A percentile compares a stretch with the other conserved stretches of the same genome.
Evolutionary conservation across 2,888 invertebrate species (phyloP).

Genomic region (Nephrotoma appendiculata): DNA sequence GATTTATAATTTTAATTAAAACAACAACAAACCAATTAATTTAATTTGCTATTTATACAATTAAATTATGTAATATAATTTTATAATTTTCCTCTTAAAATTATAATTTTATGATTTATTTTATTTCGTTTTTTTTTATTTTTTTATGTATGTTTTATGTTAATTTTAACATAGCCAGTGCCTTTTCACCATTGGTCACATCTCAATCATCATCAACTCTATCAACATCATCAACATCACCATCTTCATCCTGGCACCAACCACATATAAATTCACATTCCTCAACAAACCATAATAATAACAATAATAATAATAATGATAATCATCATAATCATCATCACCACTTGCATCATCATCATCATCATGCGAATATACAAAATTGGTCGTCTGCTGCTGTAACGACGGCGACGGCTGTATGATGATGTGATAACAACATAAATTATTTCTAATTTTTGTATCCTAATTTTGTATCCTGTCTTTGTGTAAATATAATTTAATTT

Average conservation of each 20-base stretch:
- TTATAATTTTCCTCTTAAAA: not conserved
- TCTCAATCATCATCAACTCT: slow-evolving; percentile 14
- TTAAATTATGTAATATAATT: slow-evolving; percentile 8
- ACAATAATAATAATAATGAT: not conserved
- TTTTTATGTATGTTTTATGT: slow-evolving; percentile 12
- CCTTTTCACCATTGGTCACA: slow-evolving; percentile 32
- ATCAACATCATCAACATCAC: slow-evolving; percentile 18
- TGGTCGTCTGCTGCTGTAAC: slow-evolving; percentile 1
- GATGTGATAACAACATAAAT: not conserved
- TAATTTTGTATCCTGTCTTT: not conserved
- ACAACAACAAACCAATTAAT: not conserved
- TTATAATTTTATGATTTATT: slow-evolving; percentile 9
- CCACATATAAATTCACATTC: slow-evolving; percentile 28
- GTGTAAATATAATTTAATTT: not conserved
- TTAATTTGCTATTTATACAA: not conserved
- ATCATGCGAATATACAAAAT: not conserved
- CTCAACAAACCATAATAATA: slow-evolving; percentile 21
- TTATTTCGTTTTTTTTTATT: slow-evolving; percentile 11
- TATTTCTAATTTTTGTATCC: not conserved
- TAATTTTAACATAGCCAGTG: slow-evolving; percentile 24
- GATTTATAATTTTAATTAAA: slow-evolving; percentile 3
- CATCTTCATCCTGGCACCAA: slow-evolving; percentile 33
- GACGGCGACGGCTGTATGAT: slow-evolving; percentile 1
- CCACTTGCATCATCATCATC: not conserved
- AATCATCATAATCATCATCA: not conserved